phyloP scores from a whole-genome alignment of 37 sponge, comb jelly and placozoan genomes.

The Hormiphora californensis region DNA sequence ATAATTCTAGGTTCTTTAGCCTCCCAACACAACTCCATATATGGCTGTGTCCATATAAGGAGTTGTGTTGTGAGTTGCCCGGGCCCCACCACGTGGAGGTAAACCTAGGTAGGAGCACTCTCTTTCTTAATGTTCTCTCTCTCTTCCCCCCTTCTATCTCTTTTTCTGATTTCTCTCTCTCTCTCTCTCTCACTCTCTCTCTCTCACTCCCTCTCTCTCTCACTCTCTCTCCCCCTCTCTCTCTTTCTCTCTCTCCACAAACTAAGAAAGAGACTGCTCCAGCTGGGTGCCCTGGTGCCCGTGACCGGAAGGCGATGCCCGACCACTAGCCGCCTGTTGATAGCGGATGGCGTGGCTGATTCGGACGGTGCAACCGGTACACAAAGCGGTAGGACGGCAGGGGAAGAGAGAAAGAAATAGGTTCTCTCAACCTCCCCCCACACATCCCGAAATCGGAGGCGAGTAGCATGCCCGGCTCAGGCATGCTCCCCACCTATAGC shows the following conservation, averaged over 20 bases:
- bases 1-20: no score
- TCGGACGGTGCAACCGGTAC: no score
- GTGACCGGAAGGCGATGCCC: slow-evolving; percentile 16
- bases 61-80: slow-evolving; percentile 39
- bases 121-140: background rate
- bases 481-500: slow-evolving; percentile 16
- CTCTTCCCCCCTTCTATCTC: background rate
- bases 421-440: background rate
- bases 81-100: slow-evolving; percentile 51
- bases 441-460: background rate
- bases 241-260: background rate
- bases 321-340: slow-evolving; percentile 39
- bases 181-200: background rate
- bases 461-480: background rate
- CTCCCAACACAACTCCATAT: no score
- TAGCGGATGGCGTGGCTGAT: slow-evolving; percentile 53
- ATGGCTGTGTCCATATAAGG: no score
- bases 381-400: no score
- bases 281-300: slow-evolving; percentile 35
- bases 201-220: background rate
- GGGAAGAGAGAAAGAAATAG: background rate
- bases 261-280: background rate
- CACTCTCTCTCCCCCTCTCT: background rate
- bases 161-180: background rate
- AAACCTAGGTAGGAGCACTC: background rate